Percentiles rank a stretch among this genome's conserved stretches.
These are phyloP conservation scores for Myxocyprinus asiaticus DNA, from an alignment of 2,113 vertebrate species.

Conservation along the genomic window DNA sequence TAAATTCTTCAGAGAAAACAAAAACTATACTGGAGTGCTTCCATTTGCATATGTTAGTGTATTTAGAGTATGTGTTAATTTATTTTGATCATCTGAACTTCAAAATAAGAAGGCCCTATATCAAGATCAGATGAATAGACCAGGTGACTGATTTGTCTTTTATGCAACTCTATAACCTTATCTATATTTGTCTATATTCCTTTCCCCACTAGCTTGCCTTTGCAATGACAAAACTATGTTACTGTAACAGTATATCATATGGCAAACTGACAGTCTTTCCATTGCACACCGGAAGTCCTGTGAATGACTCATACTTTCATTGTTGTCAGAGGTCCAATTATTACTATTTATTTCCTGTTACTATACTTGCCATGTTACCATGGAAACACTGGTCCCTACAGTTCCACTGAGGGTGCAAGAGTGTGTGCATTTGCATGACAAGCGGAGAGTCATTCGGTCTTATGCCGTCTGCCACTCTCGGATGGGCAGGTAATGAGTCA, in stretches of 20 bases:
- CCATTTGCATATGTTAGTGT: too few relatives aligned
- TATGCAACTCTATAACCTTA: too few relatives aligned
- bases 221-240: background rate
- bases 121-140: too few relatives aligned
- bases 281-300: background rate
- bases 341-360: conserved; percentile 18
- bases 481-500: conserved; percentile 44
- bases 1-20: too few relatives aligned
- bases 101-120: too few relatives aligned
- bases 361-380: conserved; percentile 29
- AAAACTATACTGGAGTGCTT: too few relatives aligned
- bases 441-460: conserved; percentile 29
- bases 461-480: conserved; percentile 36
- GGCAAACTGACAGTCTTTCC: background rate
- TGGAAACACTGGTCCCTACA: conserved; percentile 10
- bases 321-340: conserved; percentile 31
- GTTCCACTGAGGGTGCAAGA: background rate
- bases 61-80: too few relatives aligned
- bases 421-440: conserved; percentile 47
- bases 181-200: too few relatives aligned
- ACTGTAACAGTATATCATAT: conserved; percentile 14
- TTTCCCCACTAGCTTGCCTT: background rate
- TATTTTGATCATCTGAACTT: too few relatives aligned
- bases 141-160: background rate
- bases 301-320: conserved; percentile 27